Conservation (phyloP, 1,140 invertebrate species). For the Anoplophora glabripennis region DNA sequence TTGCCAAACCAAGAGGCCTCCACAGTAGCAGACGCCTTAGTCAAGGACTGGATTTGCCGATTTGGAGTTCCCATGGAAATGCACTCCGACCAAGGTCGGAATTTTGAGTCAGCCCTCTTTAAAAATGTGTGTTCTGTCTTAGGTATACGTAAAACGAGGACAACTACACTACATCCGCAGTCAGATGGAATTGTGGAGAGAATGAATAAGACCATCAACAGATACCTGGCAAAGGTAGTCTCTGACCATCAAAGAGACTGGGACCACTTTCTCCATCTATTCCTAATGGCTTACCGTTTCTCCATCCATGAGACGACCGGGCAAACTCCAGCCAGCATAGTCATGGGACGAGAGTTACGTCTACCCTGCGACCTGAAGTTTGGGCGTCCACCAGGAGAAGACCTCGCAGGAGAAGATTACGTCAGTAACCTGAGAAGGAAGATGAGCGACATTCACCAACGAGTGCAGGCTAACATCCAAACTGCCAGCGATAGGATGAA, state of each 20-base stretch:
- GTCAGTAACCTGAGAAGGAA: slow-evolving; percentile 7
- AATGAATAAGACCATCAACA: slow-evolving; percentile 24
- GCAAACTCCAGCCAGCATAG: slow-evolving; percentile 9
- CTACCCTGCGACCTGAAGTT: slow-evolving; percentile 21
- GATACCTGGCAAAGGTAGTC: slow-evolving; percentile 5
- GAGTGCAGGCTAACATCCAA: slow-evolving; percentile 6
- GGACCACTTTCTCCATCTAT: slow-evolving; percentile 10
- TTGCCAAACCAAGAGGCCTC: slow-evolving; percentile 46
- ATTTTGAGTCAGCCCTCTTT: slow-evolving; percentile 15
- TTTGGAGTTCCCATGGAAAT: slow-evolving; percentile 45
- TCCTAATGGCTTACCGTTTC: slow-evolving; percentile 19
- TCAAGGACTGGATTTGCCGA: slow-evolving; percentile 40
- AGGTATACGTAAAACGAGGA: slow-evolving; percentile 41
- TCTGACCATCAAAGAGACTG: slow-evolving; percentile 10
- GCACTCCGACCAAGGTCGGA: slow-evolving; percentile 43
- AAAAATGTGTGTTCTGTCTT: slow-evolving; percentile 33
- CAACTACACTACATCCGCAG: slow-evolving; percentile 43
- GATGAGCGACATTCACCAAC: slow-evolving; percentile 9
- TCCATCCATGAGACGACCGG: no score
- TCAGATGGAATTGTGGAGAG: slow-evolving; percentile 49
- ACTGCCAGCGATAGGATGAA: slow-evolving; percentile 21
- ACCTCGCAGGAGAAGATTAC: slow-evolving; percentile 14
- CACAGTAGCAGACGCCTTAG: slow-evolving; percentile 43
- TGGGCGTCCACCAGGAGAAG: slow-evolving; percentile 7
- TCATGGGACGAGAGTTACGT: slow-evolving; percentile 13